Conservation (phyloP, 2,797 vertebrate species). For the Acipenser transmontanus region DNA sequence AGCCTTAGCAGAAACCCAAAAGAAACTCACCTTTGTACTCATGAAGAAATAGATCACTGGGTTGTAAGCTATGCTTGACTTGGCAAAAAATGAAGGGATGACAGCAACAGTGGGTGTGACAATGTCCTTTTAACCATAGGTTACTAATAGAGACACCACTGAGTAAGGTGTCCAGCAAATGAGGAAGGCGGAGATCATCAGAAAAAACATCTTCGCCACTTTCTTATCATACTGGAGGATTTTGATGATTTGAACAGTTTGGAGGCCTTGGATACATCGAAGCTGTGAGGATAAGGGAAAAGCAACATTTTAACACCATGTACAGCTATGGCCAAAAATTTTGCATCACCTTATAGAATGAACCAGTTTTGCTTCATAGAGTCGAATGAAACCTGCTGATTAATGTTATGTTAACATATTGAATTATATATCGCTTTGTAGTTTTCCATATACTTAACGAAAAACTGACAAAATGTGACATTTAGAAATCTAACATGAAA, state of each 20-base stretch:
- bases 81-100: constrained; percentile 82
- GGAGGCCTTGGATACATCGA: constrained; percentile 77
- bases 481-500: no score
- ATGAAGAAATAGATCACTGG: constrained; percentile 86
- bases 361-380: no score
- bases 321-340: constrained; percentile 51
- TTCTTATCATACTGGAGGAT: constrained; percentile 86
- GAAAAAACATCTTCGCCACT: constrained; percentile 80
- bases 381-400: no score
- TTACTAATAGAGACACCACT: constrained; percentile 75
- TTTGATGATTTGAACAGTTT: constrained; percentile 80
- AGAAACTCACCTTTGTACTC: constrained; percentile 77
- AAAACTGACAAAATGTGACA: no score
- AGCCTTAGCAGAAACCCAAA: neutral
- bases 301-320: no score
- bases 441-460: no score
- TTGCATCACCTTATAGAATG: no score
- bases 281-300: constrained; percentile 53
- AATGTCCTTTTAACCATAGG: constrained; percentile 66
- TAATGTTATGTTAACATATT: no score
- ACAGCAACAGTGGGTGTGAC: constrained; percentile 77
- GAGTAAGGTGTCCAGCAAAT: constrained; percentile 85
- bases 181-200: constrained; percentile 82
- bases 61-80: constrained; percentile 84
- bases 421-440: no score